Evolutionary conservation across 2,888 invertebrate genomes (phyloP), one percentile per base, ranked within the genome.

Genomic region (Proisotoma minuta): DNA sequence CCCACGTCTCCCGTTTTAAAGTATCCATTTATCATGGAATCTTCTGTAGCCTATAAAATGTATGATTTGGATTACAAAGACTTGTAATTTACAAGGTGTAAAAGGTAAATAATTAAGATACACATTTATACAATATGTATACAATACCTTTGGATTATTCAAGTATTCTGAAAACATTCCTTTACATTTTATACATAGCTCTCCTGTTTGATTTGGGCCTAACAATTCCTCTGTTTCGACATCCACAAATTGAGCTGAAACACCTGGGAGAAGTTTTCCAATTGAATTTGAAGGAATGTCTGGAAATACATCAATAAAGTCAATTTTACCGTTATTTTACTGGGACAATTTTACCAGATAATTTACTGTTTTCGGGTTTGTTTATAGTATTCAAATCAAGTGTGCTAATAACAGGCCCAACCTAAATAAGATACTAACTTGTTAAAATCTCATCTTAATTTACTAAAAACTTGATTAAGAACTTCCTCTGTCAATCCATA

Each of bases 181-280:
- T 1, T 56, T 48, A 15, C 60, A 77, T 49, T 76, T 75, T 2
- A 80, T 74, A 65, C 77, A 78, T 2, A 81, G 68, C 71, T 82
- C 81, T 24, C 82, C 82, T 1, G 74, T 71, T 77, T 78, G 76
- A 18, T 73, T 68, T 62, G 78, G 77, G 1, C 76, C 76, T 1
- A 54, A 29, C 1, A 78, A 70, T 69, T 68, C 24, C 48, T 68
- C 63, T 1, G 71, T 74, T 15, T 66, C 65, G 0, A 65, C 22
- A 60, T 75, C 72, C 4, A 75, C 60, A 43, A 75, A 68, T 75
- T 79, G 81, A 34, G 77, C 76, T 26, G 75, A 24, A 1, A 66
- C 62, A 15, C 66, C 71, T 5, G 70, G 68, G 8, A 63, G 48
- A 15, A 70, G 53, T 51, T 70, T 59, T 10, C 74, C 74, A 27